phyloP scores from a whole-genome alignment of 2,888 invertebrate species.

The Pyrochroa serraticornis region DNA sequence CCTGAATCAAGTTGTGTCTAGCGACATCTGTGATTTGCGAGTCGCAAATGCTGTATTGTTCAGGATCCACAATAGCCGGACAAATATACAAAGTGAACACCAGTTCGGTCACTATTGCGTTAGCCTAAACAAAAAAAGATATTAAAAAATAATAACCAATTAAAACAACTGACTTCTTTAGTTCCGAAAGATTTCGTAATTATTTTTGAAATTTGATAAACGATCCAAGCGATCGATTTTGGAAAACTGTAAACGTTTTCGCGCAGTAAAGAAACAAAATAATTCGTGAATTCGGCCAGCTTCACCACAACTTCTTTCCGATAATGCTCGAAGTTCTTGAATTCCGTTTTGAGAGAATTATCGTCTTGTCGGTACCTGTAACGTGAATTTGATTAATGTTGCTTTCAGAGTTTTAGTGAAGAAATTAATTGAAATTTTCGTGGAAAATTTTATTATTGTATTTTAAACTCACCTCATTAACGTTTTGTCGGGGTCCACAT shows the following conservation, averaged over 20 bases:
- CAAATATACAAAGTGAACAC: constrained; percentile 94
- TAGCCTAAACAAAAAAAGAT: constrained; percentile 50
- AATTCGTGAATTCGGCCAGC: constrained; percentile 76
- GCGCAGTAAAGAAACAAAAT: constrained; percentile 81
- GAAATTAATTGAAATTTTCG: too few species aligned
- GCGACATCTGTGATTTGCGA: constrained; percentile 90
- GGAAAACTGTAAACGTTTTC: constrained; percentile 92
- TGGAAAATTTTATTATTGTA: too few species aligned
- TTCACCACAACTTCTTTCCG: constrained; percentile 80
- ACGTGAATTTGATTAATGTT: too few species aligned
- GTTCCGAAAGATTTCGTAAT: constrained; percentile 66
- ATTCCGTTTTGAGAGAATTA: constrained; percentile 29
- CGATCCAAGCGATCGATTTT: constrained; percentile 86
- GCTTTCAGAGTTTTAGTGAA: too few species aligned
- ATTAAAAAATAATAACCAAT: constrained; percentile 6
- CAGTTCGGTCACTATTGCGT: constrained; percentile 85
- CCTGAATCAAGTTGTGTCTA: constrained; percentile 86
- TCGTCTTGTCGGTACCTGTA: constrained; percentile 17
- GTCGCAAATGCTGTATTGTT: constrained; percentile 92
- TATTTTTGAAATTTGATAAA: constrained; percentile 80
- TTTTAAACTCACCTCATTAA: constrained; percentile 64
- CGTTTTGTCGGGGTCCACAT: constrained; percentile 88
- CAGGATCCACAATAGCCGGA: constrained; percentile 95
- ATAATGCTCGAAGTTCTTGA: constrained; percentile 69
- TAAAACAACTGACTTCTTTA: constrained; percentile 57